Conservation (phyloP, 1,140 invertebrate genomes). For the Drosophila nebulosa region DNA sequence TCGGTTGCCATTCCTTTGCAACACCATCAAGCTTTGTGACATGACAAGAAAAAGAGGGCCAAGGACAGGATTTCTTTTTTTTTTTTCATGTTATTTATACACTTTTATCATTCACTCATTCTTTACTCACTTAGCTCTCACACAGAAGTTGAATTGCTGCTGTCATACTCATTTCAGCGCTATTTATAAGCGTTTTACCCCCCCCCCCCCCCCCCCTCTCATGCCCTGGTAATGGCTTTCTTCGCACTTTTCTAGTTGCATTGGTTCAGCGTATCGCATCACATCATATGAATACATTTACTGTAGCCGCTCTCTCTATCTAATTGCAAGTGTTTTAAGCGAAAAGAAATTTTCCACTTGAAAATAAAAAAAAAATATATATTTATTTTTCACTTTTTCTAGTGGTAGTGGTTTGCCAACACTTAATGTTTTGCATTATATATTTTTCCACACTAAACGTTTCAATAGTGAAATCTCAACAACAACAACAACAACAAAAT, state of each 20-base stretch:
- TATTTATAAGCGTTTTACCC: not conserved
- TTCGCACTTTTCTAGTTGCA: not conserved
- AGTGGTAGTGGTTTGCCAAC: not conserved
- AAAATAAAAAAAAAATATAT: not conserved
- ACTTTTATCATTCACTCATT: slow-evolving; percentile 1
- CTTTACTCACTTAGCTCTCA: not conserved
- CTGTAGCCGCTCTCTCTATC: too few species aligned
- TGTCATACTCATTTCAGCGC: not conserved
- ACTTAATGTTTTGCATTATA: not conserved
- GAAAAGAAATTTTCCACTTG: not conserved
- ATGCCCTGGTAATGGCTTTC: not conserved
- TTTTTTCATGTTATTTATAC: not conserved
- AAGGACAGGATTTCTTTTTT: not conserved
- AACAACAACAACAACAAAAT: not conserved
- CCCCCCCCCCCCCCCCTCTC: too few species aligned
- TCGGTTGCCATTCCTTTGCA: slow-evolving; percentile 28
- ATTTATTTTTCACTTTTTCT: not conserved
- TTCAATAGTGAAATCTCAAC: not conserved
- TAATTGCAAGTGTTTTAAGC: too few species aligned
- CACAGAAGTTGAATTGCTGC: not conserved
- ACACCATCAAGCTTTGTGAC: not conserved
- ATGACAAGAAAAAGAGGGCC: not conserved
- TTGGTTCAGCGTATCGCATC: not conserved
- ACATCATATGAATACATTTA: too few species aligned
- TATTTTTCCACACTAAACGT: not conserved